phyloP scores from a whole-genome alignment of 2,113 vertebrate genomes.

The Grus americana region DNA sequence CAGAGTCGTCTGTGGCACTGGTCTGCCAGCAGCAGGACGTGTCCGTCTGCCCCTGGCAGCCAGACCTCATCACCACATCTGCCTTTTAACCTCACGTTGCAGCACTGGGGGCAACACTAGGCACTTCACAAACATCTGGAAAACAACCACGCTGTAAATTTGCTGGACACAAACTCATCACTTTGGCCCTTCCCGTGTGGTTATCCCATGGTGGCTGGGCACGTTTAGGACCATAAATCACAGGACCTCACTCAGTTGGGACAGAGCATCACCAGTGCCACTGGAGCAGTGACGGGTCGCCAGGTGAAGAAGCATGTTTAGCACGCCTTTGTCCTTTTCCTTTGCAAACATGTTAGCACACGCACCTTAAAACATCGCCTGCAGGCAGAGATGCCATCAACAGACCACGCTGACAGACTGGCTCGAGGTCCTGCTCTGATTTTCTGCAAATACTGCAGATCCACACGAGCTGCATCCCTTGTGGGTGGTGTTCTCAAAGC shows the following conservation, averaged over 20 bases:
- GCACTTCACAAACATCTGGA: background rate
- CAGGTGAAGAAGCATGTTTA: background rate
- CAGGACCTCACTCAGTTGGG: background rate
- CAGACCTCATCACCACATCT: background rate
- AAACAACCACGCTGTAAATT: background rate
- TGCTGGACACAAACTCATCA: background rate
- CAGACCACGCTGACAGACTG: background rate
- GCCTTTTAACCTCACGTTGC: background rate
- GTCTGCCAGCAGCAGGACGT: accelerated
- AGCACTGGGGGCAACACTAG: background rate
- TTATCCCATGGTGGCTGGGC: background rate
- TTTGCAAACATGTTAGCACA: background rate
- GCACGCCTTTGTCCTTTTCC: background rate
- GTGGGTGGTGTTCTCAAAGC: background rate
- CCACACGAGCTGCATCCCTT: background rate
- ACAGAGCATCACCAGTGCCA: background rate
- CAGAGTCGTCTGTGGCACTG: background rate
- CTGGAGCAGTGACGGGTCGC: background rate
- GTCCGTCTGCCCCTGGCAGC: background rate
- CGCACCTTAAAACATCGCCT: background rate
- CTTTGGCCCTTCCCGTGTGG: background rate
- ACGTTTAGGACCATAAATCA: background rate
- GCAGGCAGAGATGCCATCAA: background rate
- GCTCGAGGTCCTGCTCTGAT: background rate
- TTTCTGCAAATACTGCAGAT: background rate